A percentile compares a stretch with the other conserved stretches of the same genome.
Conservation (phyloP, 64 coral and sea anemone species). For the Stichodactyla mertensii region DNA sequence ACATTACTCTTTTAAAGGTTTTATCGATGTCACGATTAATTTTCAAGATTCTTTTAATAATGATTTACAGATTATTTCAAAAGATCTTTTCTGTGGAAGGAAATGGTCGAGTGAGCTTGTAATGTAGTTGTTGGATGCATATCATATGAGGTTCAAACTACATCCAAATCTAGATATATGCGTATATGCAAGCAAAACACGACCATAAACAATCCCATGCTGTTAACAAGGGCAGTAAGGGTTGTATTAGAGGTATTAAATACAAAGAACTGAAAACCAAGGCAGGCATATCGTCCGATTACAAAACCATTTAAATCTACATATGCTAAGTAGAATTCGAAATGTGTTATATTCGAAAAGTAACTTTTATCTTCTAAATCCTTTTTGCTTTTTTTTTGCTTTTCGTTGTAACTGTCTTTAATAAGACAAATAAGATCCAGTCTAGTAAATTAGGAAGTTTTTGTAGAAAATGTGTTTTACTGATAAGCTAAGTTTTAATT, state of each 20-base stretch:
- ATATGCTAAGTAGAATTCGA: background rate
- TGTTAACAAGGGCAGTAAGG: too few species aligned
- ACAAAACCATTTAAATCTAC: background rate
- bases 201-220: too few species aligned
- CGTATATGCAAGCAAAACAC: too few species aligned
- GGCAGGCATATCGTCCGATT: background rate
- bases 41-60: background rate
- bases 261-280: background rate
- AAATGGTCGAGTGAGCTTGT: background rate
- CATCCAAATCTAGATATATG: background rate
- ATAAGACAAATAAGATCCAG: background rate
- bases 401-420: background rate
- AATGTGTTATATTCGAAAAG: too few species aligned
- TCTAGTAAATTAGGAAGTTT: background rate
- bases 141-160: background rate
- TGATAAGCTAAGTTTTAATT: background rate
- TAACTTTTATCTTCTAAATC: background rate
- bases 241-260: background rate
- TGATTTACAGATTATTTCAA: background rate
- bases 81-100: background rate
- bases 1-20: background rate
- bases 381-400: background rate
- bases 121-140: background rate
- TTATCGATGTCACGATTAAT: background rate
- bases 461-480: background rate